Conservation (phyloP, 2,888 invertebrate genomes). For the Tolmerus cingulatus region DNA sequence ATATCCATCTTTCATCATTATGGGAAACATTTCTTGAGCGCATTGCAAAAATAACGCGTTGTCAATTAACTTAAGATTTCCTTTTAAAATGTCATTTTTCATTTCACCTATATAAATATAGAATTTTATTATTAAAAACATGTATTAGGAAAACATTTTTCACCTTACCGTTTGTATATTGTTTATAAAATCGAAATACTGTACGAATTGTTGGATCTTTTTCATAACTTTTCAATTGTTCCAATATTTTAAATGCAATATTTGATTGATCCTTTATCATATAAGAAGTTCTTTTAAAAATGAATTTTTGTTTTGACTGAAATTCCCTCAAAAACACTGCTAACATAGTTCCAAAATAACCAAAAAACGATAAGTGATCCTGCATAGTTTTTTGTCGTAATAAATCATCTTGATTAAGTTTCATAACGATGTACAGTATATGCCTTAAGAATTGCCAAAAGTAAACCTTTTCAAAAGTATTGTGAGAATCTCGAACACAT, state of each 20-base stretch:
- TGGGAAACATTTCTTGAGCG: constrained; percentile 14
- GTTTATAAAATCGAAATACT: constrained; percentile 8
- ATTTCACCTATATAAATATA: not conserved
- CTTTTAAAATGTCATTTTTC: not conserved
- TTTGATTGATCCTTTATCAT: not conserved
- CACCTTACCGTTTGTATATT: not conserved
- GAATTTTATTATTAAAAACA: not conserved
- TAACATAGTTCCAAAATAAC: constrained; percentile 36
- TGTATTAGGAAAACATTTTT: not conserved
- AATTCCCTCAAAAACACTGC: constrained; percentile 41
- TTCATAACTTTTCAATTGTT: not conserved
- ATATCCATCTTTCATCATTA: not conserved
- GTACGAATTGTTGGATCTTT: not conserved
- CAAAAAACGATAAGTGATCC: constrained; percentile 1
- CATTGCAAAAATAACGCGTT: not conserved
- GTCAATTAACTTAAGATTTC: not conserved
- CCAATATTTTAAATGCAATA: not conserved
- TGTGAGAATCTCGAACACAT: not conserved
- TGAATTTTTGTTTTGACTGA: not conserved
- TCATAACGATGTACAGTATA: not conserved
- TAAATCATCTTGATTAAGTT: not conserved
- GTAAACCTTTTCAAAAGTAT: constrained; percentile 29
- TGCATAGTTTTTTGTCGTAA: not conserved
- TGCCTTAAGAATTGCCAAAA: constrained; percentile 45
- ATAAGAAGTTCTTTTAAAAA: not conserved